These are phyloP conservation scores for Synergus umbraculus DNA, from an alignment of 2,888 invertebrate genomes.

Conservation along the genomic window DNA sequence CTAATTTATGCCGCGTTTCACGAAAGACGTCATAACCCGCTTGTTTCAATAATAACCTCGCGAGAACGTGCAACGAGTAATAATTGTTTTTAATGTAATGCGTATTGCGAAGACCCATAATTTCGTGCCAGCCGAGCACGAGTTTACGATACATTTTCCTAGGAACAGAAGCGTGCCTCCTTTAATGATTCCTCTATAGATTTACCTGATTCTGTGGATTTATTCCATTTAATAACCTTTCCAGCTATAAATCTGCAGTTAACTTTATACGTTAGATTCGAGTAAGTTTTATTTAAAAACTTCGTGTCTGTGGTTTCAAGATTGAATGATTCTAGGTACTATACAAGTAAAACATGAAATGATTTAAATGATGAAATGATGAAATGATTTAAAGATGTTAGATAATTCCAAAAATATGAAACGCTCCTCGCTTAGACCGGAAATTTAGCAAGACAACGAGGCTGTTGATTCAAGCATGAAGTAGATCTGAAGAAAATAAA, in stretches of 20 bases:
- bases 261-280: too few species aligned
- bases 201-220: background rate
- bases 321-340: background rate
- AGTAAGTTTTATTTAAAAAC: too few species aligned
- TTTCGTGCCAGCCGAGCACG: slow-evolving; percentile 21
- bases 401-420: slow-evolving; percentile 23
- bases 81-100: slow-evolving; percentile 41
- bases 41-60: slow-evolving; percentile 41
- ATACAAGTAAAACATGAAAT: background rate
- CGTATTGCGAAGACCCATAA: slow-evolving; percentile 37
- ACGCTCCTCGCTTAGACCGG: slow-evolving; percentile 4
- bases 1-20: slow-evolving; percentile 41
- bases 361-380: too few species aligned
- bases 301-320: background rate
- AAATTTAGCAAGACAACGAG: slow-evolving; percentile 28
- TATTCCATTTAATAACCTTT: too few species aligned
- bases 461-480: slow-evolving; percentile 30
- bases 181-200: background rate
- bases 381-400: background rate
- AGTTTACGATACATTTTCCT: slow-evolving; percentile 35
- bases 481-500: slow-evolving; percentile 30
- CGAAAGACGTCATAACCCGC: slow-evolving; percentile 40
- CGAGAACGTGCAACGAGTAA: slow-evolving; percentile 41
- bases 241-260: too few species aligned
- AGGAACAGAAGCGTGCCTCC: slow-evolving; percentile 12